A percentile compares a stretch with the other conserved stretches of the same genome.
phyloP scores from a whole-genome alignment of 2,888 invertebrate species.

The Pediacus dermestoides region DNA sequence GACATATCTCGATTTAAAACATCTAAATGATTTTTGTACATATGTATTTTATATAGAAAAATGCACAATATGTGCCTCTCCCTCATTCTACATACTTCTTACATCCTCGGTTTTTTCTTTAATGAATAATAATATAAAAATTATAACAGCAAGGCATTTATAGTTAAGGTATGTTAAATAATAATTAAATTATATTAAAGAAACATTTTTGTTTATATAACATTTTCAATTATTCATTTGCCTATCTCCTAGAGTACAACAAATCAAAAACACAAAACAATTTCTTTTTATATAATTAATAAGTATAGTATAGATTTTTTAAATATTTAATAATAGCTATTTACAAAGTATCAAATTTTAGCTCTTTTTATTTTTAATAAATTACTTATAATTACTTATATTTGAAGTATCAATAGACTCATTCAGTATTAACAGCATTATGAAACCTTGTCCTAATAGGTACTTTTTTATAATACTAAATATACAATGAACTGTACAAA shows the following conservation, averaged over 20 bases:
- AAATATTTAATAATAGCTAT: constrained; percentile 41
- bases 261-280: constrained; percentile 12
- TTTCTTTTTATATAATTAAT: constrained; percentile 7
- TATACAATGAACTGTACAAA: constrained; percentile 11
- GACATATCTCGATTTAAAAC: too few species aligned
- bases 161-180: constrained; percentile 25
- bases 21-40: constrained; percentile 13
- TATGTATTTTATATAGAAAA: constrained; percentile 36
- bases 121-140: constrained; percentile 28
- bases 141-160: constrained; percentile 37
- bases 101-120: constrained; percentile 12
- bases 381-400: constrained; percentile 33
- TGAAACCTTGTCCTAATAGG: constrained; percentile 30
- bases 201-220: constrained; percentile 18
- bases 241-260: constrained; percentile 10
- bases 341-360: constrained; percentile 47
- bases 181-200: constrained; percentile 20
- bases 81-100: constrained; percentile 33
- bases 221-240: constrained; percentile 12
- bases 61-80: constrained; percentile 36
- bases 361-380: constrained; percentile 31
- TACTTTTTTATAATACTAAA: constrained; percentile 10
- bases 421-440: constrained; percentile 42
- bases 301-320: constrained; percentile 30
- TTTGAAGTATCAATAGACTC: constrained; percentile 44